A percentile compares a stretch with the other conserved stretches of the same genome.
Conservation (phyloP, 2,888 invertebrate species). For the Argyresthia goedartella region DNA sequence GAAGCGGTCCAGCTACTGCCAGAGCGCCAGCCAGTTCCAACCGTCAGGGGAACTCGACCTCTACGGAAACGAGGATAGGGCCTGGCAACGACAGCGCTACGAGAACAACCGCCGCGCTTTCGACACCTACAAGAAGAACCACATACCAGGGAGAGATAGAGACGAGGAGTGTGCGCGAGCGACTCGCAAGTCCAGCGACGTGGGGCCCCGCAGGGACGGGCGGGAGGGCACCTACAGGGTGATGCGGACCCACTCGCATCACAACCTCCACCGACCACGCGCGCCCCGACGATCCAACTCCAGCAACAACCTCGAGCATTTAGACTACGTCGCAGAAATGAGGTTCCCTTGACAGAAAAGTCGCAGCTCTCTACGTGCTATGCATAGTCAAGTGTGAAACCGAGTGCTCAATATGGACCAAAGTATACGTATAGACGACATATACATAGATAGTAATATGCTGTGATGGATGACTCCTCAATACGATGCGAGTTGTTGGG, state of each 20-base stretch:
- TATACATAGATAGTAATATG: neutral
- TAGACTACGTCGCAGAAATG: slow-evolving; percentile 74
- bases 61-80: slow-evolving; percentile 75
- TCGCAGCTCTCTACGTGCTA: slow-evolving; percentile 26
- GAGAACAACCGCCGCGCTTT: slow-evolving; percentile 48
- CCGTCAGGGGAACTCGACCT: slow-evolving; percentile 75
- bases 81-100: slow-evolving; percentile 63
- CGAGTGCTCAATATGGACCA: slow-evolving; percentile 67
- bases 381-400: slow-evolving; percentile 23
- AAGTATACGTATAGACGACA: slow-evolving; percentile 25
- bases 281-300: slow-evolving; percentile 71
- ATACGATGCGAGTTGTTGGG: too few species aligned
- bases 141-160: slow-evolving; percentile 24
- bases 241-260: slow-evolving; percentile 73
- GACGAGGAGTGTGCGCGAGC: slow-evolving; percentile 44
- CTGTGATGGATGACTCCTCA: neutral
- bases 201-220: slow-evolving; percentile 58
- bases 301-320: slow-evolving; percentile 75
- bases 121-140: slow-evolving; percentile 48
- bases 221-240: slow-evolving; percentile 52
- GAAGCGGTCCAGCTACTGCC: slow-evolving; percentile 74
- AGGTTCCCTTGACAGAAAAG: slow-evolving; percentile 73
- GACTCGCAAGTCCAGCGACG: slow-evolving; percentile 48
- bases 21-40: slow-evolving; percentile 71
- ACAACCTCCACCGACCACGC: slow-evolving; percentile 70